Base-by-base conservation (phyloP, 1,140 invertebrate species). In the Halesus radiatus region DNA sequence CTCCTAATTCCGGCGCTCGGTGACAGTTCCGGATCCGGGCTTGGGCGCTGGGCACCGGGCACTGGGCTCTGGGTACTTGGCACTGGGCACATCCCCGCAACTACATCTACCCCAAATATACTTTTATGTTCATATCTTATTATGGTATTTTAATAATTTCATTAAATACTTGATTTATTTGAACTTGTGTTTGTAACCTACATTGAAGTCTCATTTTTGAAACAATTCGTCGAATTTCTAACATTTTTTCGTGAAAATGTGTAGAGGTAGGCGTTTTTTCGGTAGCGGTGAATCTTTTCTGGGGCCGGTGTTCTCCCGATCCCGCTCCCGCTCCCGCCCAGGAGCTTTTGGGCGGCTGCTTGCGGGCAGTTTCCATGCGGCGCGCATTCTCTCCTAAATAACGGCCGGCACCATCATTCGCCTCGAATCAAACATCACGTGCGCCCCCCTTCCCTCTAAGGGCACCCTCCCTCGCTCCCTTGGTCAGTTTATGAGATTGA, bases 401-500 rank as follows among this genome's bases (percentile, higher is more conserved):
- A 83, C 79, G 77, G 45, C 16, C 68, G 64, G 8, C 74, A 72
- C 58, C 70, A 82, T 80, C 78, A 80, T 83, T 64, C 81, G 60
- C 78, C 62, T 20, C 79, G 79, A 83, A 80, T 83, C 81, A 83
- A 80, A 80, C 78, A 80, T 83, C 81, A 83, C 81, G 81, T 80
- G 45, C 81, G 62, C 53, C 56, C 26, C 29, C n/a, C 53, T 18
- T 16, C 16, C 54, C n/a, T 58, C 20, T 45, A 45, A 45, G 70
- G 76, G 53, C 29, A 13, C 18, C 60, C 50, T n/a, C 37, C 53
- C 18, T 3, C 16, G 66, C 76, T 76, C 81, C 80, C 80, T 75
- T 80, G 82, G 82, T 84, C 82, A 84, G 82, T 84, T 81, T 84
- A 84, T 81, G 82, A 84, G 82, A 84, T 84, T 84, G 82, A 84